Evolutionary conservation across 1,140 invertebrate species (phyloP), one percentile per base, ranked within the genome.

Genomic region (Meloidogyne hapla): DNA sequence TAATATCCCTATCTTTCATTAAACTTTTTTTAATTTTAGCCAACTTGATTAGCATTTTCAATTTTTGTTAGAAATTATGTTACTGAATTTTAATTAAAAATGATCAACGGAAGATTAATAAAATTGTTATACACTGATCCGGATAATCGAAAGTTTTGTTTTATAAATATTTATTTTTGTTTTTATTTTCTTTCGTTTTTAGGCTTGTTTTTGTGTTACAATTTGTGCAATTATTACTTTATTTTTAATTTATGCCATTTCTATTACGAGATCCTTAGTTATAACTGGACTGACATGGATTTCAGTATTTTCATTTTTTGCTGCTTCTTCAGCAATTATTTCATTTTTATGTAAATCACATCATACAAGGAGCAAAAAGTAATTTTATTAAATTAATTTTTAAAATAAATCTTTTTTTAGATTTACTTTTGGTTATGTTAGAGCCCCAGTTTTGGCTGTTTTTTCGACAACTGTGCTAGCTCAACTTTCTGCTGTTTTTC

Each of bases 401-500:
- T 26, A 40, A n/a, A 12, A 3, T 1, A 3, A 40, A 23, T 26
- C 13, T 42, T n/a, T 67, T 74, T 85, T 79, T 45, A 85, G 79
- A 21, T 85, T 84, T 64, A 83, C 82, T 18, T 82, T 82, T 65
- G 83, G 83, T 2, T 62, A 86, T 5, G 84, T 80, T 40, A 73
- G 85, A 63, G 80, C 82, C 15, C 84, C 86, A 0, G 85, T 86
- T 18, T 28, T 86, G 18, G 83, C 84, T 8, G 84, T 87, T 25
- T 86, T 86, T 66, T 82, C 83, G 21, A 83, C 86, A 21, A 85
- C 85, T 18, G 83, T 87, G 5, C 76, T 86, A 1, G 85, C 83
- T 18, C 85, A 87, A 65, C 76, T 86, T 8, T 87, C 84, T 33
- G 80, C 84, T 2, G 80, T 86, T n/a, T 87, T 86, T 76, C 70